Base-by-base conservation (phyloP, 2,113 vertebrate species). In the Otis tarda region DNA sequence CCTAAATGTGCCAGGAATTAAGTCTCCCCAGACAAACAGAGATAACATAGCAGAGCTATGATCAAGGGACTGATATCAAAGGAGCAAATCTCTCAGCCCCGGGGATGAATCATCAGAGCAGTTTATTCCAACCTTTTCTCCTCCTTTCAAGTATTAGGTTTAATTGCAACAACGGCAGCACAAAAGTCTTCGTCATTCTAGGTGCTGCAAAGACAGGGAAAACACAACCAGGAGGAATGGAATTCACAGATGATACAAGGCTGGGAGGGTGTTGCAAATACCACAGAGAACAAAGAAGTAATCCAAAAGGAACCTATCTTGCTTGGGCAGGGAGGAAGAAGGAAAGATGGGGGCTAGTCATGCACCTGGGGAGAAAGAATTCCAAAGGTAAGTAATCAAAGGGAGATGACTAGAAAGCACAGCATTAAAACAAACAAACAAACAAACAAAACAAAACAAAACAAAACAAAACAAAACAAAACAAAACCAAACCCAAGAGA, bases 1-100 rank as follows among this genome's bases (percentile, higher is more conserved):
- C 83, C 59, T 67, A 76, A 92, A 95, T 95, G 96, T 97, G 96
- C 83, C 89, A 96, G 96, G 95, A 97, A 92, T 96, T 94, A 97
- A 91, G 94, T 92, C 95, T 96, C 91, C 83, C 49, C 86, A 94
- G 90, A 91, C 88, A 74, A 95, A 86, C 50, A 90, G 85, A 96
- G 96, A 95, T 97, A 96, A 96, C 94, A 96, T 94, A 95, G 95
- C 94, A 95, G 59, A 82, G 91, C 89, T 80, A 87, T 97, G 92
- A 96, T 97, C 80, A 93, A 96, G 96, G 92, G 86, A 59, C 89
- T 80, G 77, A 87, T 96, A 96, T 94, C 96, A 95, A 89, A 91
- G 94, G 12, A 94, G 63, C 74, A 92, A 96, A 94, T 96, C 95
- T 96, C 90, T 76, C 91, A 95, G 96, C 96, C 96, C 63, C 14